Evolutionary conservation across 2,797 vertebrate genomes (phyloP), one percentile per base, ranked within the genome.

Genomic region (Phalanger gymnotis): DNA sequence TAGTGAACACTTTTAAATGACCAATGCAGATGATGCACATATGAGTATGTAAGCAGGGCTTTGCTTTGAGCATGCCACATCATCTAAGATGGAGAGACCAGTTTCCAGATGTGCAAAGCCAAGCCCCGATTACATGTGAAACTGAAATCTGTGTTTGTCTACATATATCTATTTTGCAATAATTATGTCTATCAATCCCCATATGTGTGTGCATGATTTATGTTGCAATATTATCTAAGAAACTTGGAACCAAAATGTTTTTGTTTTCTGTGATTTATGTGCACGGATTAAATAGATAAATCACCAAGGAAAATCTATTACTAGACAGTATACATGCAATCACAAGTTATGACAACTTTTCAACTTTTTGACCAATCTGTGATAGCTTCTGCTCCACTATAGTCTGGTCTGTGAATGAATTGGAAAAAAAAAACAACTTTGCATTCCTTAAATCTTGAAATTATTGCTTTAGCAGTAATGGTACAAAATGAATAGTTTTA

Each of bases 191-290:
- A 91, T 96, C 96, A 95, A 94, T 96, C 53, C 22, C 31, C 96
- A 93, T 89, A 95, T 96, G 95, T 97, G 96, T 89, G 95, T 96
- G 94, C 95, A 95, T 97, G 97, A 98, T 97, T 97, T 96, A 97
- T 97, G 96, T 97, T 96, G 93, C 81, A 97, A 97, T 96, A 97
- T 97, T 97, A 96, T 92, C 94, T 96, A 95, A 95, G 93, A 97
- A 97, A 96, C 96, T 96, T 97, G 40, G 61, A 96, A 89, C 28
- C 92, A 73, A 97, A 97, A 95, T 91, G 52, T 92, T 94, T 91
- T 90, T 96, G 92, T 98, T 95, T 54, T 95, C 14, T 94, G 97
- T 97, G 96, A 98, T 97, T 97, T 97, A 98, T 94, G 94, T 93
- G 3, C 51, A 95, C 61, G 81, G 89, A 97, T 97, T 97, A 97